phyloP scores from a whole-genome alignment of 2,113 vertebrate species.

The Chinchilla lanigera region DNA sequence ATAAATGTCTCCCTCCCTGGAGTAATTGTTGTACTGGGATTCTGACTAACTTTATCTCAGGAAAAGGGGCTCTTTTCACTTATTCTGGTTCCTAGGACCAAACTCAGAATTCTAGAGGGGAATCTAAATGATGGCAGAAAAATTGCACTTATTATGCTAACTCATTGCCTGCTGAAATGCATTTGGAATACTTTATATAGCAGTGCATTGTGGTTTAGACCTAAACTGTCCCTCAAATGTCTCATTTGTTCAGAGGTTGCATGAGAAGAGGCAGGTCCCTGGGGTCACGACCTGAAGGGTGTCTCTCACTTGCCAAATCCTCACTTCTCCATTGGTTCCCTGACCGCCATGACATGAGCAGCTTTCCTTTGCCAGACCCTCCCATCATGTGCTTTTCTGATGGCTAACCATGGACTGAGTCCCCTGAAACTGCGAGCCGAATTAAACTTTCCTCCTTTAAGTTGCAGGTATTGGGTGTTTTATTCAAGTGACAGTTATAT shows the following conservation, averaged over 20 bases:
- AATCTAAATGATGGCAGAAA: background rate
- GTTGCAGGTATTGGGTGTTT: background rate
- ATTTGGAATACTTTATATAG: background rate
- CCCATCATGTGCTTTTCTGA: background rate
- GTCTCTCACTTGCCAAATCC: background rate
- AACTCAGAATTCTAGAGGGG: background rate
- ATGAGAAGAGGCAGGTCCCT: too few species aligned
- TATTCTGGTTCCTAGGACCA: background rate
- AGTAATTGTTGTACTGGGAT: background rate
- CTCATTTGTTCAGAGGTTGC: too few species aligned
- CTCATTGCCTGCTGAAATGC: background rate
- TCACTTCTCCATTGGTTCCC: background rate
- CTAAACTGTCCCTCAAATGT: too few species aligned
- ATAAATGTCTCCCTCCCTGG: background rate
- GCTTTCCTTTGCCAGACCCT: background rate
- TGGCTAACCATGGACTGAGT: background rate
- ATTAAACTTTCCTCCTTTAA: background rate
- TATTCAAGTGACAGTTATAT: background rate
- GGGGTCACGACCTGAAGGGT: too few species aligned
- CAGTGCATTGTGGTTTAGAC: too few species aligned
- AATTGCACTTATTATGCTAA: background rate
- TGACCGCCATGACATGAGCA: background rate
- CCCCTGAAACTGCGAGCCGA: background rate
- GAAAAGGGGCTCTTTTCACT: background rate
- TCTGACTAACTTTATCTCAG: background rate